Conservation (phyloP, 2,113 vertebrate species). For the Laterallus jamaicensis region DNA sequence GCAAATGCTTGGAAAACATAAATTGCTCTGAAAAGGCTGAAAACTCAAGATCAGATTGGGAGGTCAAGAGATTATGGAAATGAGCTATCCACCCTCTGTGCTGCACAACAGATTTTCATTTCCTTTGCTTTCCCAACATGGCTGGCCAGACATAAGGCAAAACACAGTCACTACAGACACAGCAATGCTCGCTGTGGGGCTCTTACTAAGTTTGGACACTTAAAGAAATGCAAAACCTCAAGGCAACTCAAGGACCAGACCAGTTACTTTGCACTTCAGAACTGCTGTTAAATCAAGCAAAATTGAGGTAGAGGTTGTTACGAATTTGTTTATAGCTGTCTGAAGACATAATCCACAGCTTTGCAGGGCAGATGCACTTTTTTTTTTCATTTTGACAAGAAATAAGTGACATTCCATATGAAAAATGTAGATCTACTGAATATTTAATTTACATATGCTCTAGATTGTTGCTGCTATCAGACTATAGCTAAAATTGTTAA, state of each 20-base stretch:
- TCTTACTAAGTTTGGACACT: not conserved
- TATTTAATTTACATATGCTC: not conserved
- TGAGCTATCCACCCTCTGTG: not conserved
- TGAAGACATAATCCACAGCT: not conserved
- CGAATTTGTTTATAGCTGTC: not conserved
- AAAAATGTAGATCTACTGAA: constrained; percentile 27
- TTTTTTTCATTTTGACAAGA: not conserved
- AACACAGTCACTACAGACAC: not conserved
- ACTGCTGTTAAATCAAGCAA: not conserved
- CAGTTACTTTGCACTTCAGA: not conserved
- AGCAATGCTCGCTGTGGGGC: not conserved
- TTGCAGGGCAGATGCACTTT: not conserved
- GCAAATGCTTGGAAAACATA: constrained; percentile 34
- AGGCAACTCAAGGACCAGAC: not conserved
- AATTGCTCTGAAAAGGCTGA: constrained; percentile 8
- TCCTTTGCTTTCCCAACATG: not conserved
- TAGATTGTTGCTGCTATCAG: not conserved
- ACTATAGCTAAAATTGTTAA: not conserved
- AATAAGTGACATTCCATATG: not conserved
- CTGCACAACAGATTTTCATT: not conserved
- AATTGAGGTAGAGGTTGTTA: not conserved
- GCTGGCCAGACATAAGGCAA: not conserved
- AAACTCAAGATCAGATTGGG: not conserved
- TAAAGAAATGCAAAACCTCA: not conserved
- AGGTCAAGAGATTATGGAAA: constrained; percentile 48